phyloP scores from a whole-genome alignment of 2,888 invertebrate species.

The Cremastobaeus sp. region DNA sequence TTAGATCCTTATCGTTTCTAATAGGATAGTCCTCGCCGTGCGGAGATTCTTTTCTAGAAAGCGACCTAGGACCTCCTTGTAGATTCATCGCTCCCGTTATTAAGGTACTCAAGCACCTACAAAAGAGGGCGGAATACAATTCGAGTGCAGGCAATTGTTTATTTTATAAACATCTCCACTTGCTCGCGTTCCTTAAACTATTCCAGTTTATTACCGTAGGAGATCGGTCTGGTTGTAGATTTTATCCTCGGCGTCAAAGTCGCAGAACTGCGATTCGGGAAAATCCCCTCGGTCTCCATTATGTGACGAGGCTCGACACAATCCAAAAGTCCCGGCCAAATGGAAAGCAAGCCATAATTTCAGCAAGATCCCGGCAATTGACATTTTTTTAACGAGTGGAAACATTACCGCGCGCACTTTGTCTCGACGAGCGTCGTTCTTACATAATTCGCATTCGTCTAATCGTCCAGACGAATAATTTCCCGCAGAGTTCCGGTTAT shows the following conservation, averaged over 20 bases:
- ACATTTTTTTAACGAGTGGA: constrained; percentile 44
- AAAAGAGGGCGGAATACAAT: background rate
- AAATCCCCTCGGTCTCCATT: constrained; percentile 33
- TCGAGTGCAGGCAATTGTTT: no score
- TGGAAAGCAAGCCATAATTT: constrained; percentile 45
- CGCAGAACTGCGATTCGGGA: constrained; percentile 55
- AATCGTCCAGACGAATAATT: constrained; percentile 51
- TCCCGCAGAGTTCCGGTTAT: constrained; percentile 46
- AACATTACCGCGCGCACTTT: constrained; percentile 32
- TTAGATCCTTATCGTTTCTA: constrained; percentile 47
- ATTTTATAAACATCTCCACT: no score
- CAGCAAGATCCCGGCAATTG: constrained; percentile 45
- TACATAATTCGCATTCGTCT: constrained; percentile 50
- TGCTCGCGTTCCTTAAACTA: no score
- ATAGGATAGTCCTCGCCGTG: constrained; percentile 40
- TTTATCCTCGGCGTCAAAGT: constrained; percentile 63
- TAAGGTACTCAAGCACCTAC: constrained; percentile 70
- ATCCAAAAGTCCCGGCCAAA: constrained; percentile 40
- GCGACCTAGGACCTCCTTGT: constrained; percentile 48
- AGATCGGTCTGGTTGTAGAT: constrained; percentile 69
- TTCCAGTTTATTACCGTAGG: constrained; percentile 71
- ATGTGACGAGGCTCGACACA: constrained; percentile 41
- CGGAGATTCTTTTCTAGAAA: background rate
- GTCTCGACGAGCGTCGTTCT: constrained; percentile 46
- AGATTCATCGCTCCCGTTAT: constrained; percentile 53